Conservation (phyloP, 2,113 vertebrate genomes). For the Acanthisitta chloris region DNA sequence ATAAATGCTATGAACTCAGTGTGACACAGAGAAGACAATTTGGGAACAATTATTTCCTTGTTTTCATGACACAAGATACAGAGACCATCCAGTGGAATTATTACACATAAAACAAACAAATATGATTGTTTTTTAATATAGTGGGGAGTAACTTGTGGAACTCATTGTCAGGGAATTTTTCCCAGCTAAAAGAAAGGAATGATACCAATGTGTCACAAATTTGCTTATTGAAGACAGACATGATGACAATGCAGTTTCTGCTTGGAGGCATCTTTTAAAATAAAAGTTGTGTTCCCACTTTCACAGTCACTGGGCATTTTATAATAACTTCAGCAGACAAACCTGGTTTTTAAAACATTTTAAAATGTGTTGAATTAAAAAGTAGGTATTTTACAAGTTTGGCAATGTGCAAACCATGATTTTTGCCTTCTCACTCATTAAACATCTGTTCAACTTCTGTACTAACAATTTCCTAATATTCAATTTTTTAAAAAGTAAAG, state of each 20-base stretch:
- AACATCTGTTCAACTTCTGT: not conserved
- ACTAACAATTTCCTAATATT: not conserved
- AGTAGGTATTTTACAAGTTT: not conserved
- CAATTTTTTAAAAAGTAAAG: not conserved
- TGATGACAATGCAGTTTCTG: not conserved
- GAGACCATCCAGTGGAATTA: not conserved
- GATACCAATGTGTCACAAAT: not conserved
- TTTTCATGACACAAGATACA: constrained; percentile 10
- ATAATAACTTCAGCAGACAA: not conserved
- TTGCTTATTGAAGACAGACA: not conserved
- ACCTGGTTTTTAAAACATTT: not conserved
- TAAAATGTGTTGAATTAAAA: not conserved
- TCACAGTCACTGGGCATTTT: not conserved
- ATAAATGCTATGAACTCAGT: not conserved
- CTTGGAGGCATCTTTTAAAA: not conserved
- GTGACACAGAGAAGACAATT: not conserved
- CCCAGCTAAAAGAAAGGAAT: not conserved
- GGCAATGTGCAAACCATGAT: not conserved
- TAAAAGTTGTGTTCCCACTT: not conserved
- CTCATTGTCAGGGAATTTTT: not conserved
- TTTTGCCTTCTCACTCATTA: not conserved
- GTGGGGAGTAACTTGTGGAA: not conserved
- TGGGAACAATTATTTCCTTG: constrained; percentile 22
- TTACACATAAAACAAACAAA: not conserved
- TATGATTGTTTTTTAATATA: not conserved